Conservation (phyloP, 2,113 vertebrate genomes). For the Dasyurus viverrinus region DNA sequence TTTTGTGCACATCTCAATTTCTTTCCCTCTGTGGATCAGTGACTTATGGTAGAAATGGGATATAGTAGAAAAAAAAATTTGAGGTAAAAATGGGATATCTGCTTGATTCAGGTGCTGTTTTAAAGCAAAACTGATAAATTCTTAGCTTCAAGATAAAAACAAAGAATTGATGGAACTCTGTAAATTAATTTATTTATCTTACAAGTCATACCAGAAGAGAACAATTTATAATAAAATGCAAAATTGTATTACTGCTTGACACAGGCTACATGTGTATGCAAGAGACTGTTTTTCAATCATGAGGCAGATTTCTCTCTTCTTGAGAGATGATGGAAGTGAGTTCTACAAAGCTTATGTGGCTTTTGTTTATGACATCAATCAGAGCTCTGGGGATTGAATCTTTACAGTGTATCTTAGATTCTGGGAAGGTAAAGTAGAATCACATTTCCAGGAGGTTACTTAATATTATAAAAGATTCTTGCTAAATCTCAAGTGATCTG, state of each 20-base stretch:
- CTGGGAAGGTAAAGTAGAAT: constrained; percentile 55
- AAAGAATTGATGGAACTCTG: constrained; percentile 23
- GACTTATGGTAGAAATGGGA: neutral
- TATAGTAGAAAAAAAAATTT: neutral
- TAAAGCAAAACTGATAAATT: constrained; percentile 18
- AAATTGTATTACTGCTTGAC: neutral
- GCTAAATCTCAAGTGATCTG: constrained; percentile 63
- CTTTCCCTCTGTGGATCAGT: neutral
- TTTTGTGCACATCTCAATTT: neutral
- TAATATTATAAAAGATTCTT: constrained; percentile 76
- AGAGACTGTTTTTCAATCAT: neutral
- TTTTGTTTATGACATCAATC: constrained; percentile 69
- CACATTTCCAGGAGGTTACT: constrained; percentile 74
- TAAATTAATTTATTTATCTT: neutral
- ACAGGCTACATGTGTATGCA: neutral
- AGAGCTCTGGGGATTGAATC: constrained; percentile 55
- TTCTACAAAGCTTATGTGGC: constrained; percentile 50
- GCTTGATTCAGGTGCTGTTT: neutral
- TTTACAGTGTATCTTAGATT: constrained; percentile 58
- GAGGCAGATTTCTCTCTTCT: constrained; percentile 21
- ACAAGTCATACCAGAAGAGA: neutral
- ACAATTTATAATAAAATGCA: neutral
- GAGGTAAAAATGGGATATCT: neutral
- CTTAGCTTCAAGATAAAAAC: neutral
- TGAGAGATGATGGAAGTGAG: constrained; percentile 33